Base-by-base conservation (phyloP, 2,797 vertebrate genomes). In the Pteropus rufus region DNA sequence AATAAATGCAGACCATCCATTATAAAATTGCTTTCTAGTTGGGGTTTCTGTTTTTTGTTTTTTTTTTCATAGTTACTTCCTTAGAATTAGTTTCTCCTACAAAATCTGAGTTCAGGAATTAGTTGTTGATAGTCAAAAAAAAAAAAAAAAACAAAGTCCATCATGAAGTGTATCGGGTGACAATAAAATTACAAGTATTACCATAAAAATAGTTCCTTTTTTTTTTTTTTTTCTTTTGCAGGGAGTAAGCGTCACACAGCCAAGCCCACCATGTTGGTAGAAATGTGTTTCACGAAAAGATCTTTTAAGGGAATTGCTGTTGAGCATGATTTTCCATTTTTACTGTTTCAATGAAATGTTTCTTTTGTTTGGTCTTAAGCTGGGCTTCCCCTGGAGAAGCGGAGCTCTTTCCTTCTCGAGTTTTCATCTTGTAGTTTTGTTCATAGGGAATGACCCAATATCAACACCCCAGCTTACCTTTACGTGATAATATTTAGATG, bases 11-110 rank as follows among this genome's bases (percentile, higher is more conserved):
- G 56, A 62, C 39, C 2, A 15, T 62, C 4, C 10, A 19, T 69
- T 56, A 49, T 24, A 52, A 83, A 70, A 44, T 94, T 72, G 44
- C 44, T 89, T 94, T 69, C 49, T 83, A 56, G 15, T 46, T 54
- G 62, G 58, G 44, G 60, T 34, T 21, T 76, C 82, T 84, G n/a
- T n/a, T n/a, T n/a, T n/a, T 72, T 34, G 34, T 89, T 81, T 46
- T 46, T 14, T 77, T 89, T 77, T 76, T 58, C 62, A 54, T 44
- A n/a, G 11, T n/a, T 69, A 16, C 29, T 84, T 89, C 46, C 49
- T 36, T 81, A 69, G 88, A 88, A 60, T 82, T 76, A 82, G n/a
- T 75, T 60, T 46, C 62, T 81, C n/a, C 52, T 76, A 31, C 1
- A 69, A 80, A 81, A n/a, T 62, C 58, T 36, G 46, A 80, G 16